phyloP scores from a whole-genome alignment of 2,888 invertebrate species.

The Leucoma salicis region DNA sequence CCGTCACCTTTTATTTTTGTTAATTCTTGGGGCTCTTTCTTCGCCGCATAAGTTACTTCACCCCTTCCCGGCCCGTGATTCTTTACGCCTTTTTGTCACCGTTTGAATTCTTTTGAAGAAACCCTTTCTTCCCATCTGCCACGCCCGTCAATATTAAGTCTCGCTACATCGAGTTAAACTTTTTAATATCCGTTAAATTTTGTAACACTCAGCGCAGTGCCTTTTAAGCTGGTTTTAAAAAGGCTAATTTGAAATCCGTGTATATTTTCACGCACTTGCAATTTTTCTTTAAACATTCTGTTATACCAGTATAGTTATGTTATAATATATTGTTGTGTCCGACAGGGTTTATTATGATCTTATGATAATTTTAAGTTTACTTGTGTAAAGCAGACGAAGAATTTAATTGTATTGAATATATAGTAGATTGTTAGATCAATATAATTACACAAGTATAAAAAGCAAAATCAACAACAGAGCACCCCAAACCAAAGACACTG shows the following conservation, averaged over 20 bases:
- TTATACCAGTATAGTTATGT: too few relatives aligned
- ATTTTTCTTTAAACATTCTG: background rate
- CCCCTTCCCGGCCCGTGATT: constrained; percentile 67
- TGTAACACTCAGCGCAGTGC: constrained; percentile 71
- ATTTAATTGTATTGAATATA: background rate
- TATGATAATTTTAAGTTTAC: too few relatives aligned
- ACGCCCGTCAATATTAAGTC: constrained; percentile 83
- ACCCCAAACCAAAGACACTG: constrained; percentile 40
- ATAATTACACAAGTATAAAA: constrained; percentile 5
- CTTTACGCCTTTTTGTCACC: constrained; percentile 82
- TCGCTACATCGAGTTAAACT: constrained; percentile 70
- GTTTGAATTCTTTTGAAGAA: constrained; percentile 79
- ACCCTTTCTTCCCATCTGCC: constrained; percentile 79
- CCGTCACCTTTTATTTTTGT: constrained; percentile 82
- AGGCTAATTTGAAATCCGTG: constrained; percentile 22
- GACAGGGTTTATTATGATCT: too few relatives aligned
- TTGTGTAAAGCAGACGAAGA: too few relatives aligned
- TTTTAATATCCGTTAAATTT: constrained; percentile 83
- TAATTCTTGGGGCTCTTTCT: constrained; percentile 77
- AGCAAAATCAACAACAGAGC: constrained; percentile 26
- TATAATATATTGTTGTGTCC: too few relatives aligned
- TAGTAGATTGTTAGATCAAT: too few relatives aligned
- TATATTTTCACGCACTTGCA: constrained; percentile 1
- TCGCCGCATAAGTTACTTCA: constrained; percentile 81
- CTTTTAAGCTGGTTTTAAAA: constrained; percentile 56